Base-by-base conservation (phyloP, 1,140 invertebrate species). In the Drosophila kurseongensis region DNA sequence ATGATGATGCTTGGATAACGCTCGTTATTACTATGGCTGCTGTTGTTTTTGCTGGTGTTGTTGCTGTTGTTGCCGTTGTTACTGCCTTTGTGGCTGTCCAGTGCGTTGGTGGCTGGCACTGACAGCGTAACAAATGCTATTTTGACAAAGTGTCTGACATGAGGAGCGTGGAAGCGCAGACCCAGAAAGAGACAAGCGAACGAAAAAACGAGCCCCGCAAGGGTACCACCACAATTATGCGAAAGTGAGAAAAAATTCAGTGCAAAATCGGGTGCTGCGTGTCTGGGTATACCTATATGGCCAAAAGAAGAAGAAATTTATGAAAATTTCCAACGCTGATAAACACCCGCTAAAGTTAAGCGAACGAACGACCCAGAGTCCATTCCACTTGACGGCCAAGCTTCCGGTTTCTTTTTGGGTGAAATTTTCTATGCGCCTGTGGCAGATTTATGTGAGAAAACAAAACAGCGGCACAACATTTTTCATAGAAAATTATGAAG, bases 81-180 rank as follows among this genome's bases (percentile, higher is more conserved):
- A 66, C 66, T 66, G 42, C 66, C 50, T 71, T 78, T 83, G 63
- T 56, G 78, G 81, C 54, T 78, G 82, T 79, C 75, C 84, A 88
- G 80, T 89, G 83, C 84, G 83, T 83, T 89, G 83, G 83, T 86
- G 83, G 79, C 80, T 88, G 79, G 84, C 61, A 89, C 85, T 84
- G 84, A 83, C 84, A 89, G 85, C 84, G 80, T 75, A 89, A 89
- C 84, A 89, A 89, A 89, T 89, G 84, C 84, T 89, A 80, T 89
- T 89, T 89, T 89, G 84, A 89, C 84, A 89, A 89, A 89, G 84
- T 89, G 84, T 89, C 80, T 89, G 84, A 89, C 84, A 89, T 84
- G 84, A 89, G 84, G 84, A 89, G 85, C 85, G 84, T 89, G 84
- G 84, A 89, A 89, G 76, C 71, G 75, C 67, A 57, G 51, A 52